These are phyloP conservation scores for Danio jaintianensis DNA, from an alignment of 2,797 vertebrate species.

Conservation along the genomic window DNA sequence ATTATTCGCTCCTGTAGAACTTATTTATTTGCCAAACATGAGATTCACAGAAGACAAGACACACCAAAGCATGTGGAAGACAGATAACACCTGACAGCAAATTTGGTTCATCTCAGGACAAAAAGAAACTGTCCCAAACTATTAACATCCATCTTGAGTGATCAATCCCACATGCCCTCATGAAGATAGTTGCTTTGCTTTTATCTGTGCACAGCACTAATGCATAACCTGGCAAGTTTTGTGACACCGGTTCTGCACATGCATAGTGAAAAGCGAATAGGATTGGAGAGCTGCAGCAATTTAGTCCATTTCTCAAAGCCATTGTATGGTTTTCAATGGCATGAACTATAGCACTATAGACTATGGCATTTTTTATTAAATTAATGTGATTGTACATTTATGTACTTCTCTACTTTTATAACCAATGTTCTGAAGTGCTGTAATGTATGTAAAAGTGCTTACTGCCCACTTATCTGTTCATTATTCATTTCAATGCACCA, in stretches of 20 bases:
- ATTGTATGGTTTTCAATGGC: background rate
- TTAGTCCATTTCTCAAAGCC: background rate
- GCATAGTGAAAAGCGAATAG: background rate
- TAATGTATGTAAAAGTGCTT: background rate
- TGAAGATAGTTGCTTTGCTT: background rate
- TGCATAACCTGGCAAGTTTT: background rate
- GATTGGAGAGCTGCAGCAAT: background rate
- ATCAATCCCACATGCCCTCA: background rate
- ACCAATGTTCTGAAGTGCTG: background rate
- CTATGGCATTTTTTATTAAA: background rate
- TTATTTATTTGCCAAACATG: no score
- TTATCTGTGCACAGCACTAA: background rate
- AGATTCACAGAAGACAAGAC: background rate
- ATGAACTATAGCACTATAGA: background rate
- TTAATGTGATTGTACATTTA: conserved; percentile 3
- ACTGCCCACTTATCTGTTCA: background rate
- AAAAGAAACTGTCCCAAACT: background rate
- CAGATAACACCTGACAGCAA: conserved; percentile 12
- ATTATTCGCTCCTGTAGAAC: background rate
- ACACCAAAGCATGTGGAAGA: background rate
- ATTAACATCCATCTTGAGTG: background rate
- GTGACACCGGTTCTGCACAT: background rate
- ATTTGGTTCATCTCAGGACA: background rate
- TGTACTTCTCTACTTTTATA: background rate
- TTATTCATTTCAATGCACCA: background rate